Evolutionary conservation across 1,140 invertebrate species (phyloP), one percentile per base, ranked within the genome.

Genomic region (Drosophila athabasca): DNA sequence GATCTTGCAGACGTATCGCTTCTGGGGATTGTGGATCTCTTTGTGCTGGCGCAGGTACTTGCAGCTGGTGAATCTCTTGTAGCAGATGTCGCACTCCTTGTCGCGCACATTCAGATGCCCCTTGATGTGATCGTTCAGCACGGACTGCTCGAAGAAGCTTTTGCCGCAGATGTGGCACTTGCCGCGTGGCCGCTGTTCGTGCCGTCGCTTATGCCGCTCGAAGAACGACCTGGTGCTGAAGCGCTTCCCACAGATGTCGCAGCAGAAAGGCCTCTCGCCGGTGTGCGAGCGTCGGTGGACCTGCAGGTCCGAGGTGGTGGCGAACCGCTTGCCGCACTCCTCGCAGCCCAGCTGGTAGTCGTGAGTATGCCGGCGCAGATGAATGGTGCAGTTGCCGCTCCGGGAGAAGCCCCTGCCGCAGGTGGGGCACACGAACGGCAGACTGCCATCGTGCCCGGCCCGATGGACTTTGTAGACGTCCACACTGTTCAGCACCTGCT

Each of bases 1-100:
- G 8, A 69, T 88, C 81, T 83, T 84, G 71, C 82, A 85, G 35
- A 59, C 41, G 24, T 84, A 79, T 0, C 65, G 73, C 22, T 82
- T 79, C 39, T 73, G 41, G 8, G 46, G 19, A 2, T 61, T 50
- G 29, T 84, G 81, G 13, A 84, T 70, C 48, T 80, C 64, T 50
- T 76, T 84, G 51, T 85, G 81, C n/a, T 79, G 76, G 1, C 59
- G 48, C 24, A 84, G 44, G 41, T 79, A 68, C 48, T 71, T 76
- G 31, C 67, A 51, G 17, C 71, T 79, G 11, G 76, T 84, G 22
- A 83, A 84, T 1, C 49, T 57, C 52, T 84, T 84, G 15, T 69
- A 45, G 39, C 81, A 84, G 19, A 84, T 52, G 60, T 83, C 73
- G 19, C 81, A 84, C 19, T 70, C 58, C 49, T 84, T 84, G 54